Conservation (phyloP, 2,113 vertebrate species). For the Crocuta crocuta region DNA sequence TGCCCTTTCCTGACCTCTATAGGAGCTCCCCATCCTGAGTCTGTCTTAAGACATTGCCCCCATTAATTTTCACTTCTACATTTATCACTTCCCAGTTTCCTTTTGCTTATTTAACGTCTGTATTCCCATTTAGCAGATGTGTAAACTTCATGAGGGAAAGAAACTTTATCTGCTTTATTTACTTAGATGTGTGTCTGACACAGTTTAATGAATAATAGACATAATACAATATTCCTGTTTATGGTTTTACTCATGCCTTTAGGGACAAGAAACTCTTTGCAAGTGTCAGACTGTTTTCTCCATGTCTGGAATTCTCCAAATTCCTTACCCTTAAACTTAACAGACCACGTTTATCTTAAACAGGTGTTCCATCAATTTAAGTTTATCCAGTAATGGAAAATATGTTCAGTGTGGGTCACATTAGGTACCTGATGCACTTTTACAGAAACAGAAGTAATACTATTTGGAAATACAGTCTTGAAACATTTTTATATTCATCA, state of each 20-base stretch:
- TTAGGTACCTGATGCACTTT: not conserved
- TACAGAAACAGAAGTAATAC: not conserved
- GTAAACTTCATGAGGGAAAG: not conserved
- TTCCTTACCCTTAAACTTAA: not conserved
- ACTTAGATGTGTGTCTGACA: not conserved
- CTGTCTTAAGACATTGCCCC: not conserved
- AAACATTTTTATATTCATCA: conserved; percentile 14
- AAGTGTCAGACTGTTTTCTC: not conserved
- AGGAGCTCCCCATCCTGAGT: accelerated
- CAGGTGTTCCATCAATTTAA: not conserved
- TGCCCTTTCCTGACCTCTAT: not conserved
- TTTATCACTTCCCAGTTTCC: not conserved
- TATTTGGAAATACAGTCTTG: not conserved
- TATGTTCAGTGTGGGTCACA: not conserved
- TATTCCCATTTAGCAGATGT: not conserved
- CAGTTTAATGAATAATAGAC: not conserved
- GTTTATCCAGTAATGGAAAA: not conserved
- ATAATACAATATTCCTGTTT: not conserved
- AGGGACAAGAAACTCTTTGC: not conserved
- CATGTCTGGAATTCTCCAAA: not conserved
- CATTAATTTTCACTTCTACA: not conserved
- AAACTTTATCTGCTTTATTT: not conserved
- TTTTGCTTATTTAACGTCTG: not conserved
- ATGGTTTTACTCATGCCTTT: not conserved
- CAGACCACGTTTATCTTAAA: not conserved